Percentiles rank a stretch among this genome's conserved stretches.
Evolutionary conservation across 2,113 vertebrate genomes (phyloP).

Genomic region (Ursus arctos): DNA sequence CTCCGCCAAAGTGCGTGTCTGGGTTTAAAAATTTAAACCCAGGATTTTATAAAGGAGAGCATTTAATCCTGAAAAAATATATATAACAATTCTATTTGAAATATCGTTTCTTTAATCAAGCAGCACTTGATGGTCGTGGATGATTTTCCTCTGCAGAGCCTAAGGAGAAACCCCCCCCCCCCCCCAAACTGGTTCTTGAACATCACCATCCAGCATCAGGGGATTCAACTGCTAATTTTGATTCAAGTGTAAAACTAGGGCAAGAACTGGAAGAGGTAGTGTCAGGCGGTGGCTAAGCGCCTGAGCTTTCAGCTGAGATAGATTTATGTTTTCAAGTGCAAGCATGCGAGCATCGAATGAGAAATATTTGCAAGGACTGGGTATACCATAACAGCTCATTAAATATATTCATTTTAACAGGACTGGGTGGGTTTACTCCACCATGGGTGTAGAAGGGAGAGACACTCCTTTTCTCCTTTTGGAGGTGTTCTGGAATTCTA

Average conservation of each 20-base stretch:
- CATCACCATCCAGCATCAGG: background rate
- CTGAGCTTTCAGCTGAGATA: background rate
- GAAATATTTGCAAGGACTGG: background rate
- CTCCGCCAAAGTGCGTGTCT: background rate
- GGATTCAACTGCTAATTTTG: constrained; percentile 6
- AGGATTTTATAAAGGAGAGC: background rate
- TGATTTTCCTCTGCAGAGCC: constrained; percentile 1
- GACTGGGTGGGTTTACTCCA: background rate
- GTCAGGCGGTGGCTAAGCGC: background rate
- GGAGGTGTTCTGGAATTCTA: background rate
- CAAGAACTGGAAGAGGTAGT: background rate
- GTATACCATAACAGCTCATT: background rate
- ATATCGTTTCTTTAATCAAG: constrained; percentile 17
- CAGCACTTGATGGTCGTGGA: background rate
- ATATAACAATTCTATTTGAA: background rate
- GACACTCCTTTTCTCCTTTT: background rate
- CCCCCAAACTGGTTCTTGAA: background rate
- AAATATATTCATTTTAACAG: background rate
- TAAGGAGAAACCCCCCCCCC: background rate
- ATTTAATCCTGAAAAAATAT: background rate
- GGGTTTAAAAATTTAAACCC: constrained; percentile 4
- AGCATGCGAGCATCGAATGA: background rate
- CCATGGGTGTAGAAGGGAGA: background rate
- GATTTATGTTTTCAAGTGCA: background rate
- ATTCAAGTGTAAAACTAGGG: constrained; percentile 30